Base-by-base conservation (phyloP, 1,140 invertebrate genomes). In the Bombus superbus region DNA sequence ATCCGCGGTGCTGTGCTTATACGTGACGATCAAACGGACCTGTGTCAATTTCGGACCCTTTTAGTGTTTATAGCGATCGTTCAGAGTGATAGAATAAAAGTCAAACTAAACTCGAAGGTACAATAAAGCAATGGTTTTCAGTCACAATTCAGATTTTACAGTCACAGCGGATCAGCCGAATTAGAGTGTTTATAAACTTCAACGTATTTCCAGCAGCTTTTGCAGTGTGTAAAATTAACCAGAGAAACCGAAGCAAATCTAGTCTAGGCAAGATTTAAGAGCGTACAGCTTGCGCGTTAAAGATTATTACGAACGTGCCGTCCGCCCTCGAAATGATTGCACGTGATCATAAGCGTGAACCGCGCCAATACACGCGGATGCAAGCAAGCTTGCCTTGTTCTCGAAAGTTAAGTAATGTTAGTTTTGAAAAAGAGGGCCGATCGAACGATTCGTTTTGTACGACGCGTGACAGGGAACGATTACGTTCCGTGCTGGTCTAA, bases 171-270 rank as follows among this genome's bases (percentile, higher is more conserved):
- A 88, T 77, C 83, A 89, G 78, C 68, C 57, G n/a, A 57, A 88
- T 90, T 86, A 90, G 80, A 88, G 91, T 89, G 86, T 92, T 92
- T 92, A 88, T 91, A 93, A 91, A 93, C 79, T 92, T 84, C 84
- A 92, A 87, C 86, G 92, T 92, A 94, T 91, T 91, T 91, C 86
- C 91, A 90, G 88, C 86, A 89, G 92, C 90, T 92, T 92, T 94
- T 88, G 92, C 92, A 92, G 80, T 89, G 86, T 91, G 86, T 88
- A 88, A 91, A 87, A 89, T 35, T 78, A 78, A 78, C 75, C 85
- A 91, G 66, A 73, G 72, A 85, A 90, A 86, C 83, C 85, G 78
- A 86, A 83, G 86, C 79, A 83, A 90, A 84, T 84, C 86, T 90
- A 90, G 86, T 90, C 72, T 90, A 90, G 86, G 64, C 35, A 71